Conservation (phyloP, 2,888 invertebrate species). For the Volucella inflata region DNA sequence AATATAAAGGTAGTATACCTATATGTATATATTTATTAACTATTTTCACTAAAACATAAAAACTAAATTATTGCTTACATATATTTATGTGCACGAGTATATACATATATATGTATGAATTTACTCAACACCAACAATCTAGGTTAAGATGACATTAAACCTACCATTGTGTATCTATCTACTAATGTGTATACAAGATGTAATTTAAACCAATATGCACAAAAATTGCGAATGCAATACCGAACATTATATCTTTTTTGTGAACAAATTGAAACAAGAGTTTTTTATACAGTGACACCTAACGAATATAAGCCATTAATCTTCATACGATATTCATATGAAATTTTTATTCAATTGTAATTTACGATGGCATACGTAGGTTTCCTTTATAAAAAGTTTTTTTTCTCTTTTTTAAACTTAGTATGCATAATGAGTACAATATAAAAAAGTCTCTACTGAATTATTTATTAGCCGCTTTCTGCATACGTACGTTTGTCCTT, state of each 20-base stretch:
- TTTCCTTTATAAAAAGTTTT: too few relatives aligned
- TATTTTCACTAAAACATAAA: not conserved
- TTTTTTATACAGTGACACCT: too few relatives aligned
- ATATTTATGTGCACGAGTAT: slow-evolving; percentile 63
- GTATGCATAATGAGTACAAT: slow-evolving; percentile 45
- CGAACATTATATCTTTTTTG: too few relatives aligned
- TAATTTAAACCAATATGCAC: slow-evolving; percentile 47
- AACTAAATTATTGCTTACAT: slow-evolving; percentile 46
- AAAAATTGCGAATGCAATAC: too few relatives aligned
- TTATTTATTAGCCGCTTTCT: slow-evolving; percentile 54
- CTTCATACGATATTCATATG: too few relatives aligned
- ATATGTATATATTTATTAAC: too few relatives aligned
- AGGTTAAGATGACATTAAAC: slow-evolving; percentile 68
- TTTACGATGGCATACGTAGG: too few relatives aligned
- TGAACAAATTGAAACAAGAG: too few relatives aligned
- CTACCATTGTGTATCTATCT: slow-evolving; percentile 14
- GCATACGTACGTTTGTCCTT: slow-evolving; percentile 59
- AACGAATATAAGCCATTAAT: too few relatives aligned
- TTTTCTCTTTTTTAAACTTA: not conserved
- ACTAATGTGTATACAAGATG: not conserved
- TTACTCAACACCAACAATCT: slow-evolving; percentile 50
- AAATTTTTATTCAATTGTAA: too few relatives aligned
- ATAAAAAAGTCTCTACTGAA: slow-evolving; percentile 30
- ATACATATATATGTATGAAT: slow-evolving; percentile 61
- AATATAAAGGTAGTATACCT: too few relatives aligned